Evolutionary conservation across 2,797 vertebrate species (phyloP).

Genomic region (Centroberyx gerrardi): DNA sequence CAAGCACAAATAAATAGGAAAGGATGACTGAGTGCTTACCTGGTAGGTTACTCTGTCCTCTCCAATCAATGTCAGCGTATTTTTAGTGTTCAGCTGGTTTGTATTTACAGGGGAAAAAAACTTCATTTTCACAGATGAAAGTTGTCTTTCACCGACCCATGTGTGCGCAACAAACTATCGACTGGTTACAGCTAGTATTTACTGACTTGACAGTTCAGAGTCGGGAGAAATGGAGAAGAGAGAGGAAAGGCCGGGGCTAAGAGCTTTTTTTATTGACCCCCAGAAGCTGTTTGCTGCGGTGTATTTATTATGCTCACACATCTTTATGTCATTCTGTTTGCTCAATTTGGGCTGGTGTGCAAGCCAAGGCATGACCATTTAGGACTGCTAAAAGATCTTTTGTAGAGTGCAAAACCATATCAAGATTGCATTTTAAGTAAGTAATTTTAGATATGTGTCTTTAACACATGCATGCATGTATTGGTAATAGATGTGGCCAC

Average conservation of each 20-base stretch:
- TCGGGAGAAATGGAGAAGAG: constrained; percentile 39
- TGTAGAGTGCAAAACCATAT: constrained; percentile 10
- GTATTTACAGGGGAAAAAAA: constrained; percentile 33
- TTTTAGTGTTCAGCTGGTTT: constrained; percentile 37
- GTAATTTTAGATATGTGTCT: not conserved
- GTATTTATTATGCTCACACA: constrained; percentile 48
- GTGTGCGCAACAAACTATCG: constrained; percentile 34
- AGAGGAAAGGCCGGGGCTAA: constrained; percentile 41
- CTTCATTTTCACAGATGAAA: constrained; percentile 37
- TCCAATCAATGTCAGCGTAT: constrained; percentile 37
- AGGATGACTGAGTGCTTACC: constrained; percentile 24
- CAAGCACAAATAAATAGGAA: constrained; percentile 15
- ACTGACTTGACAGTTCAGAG: constrained; percentile 53
- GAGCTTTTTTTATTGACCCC: constrained; percentile 60
- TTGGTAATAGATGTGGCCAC: not conserved
- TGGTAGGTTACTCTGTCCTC: constrained; percentile 32
- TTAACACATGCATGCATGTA: not conserved
- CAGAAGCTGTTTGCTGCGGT: constrained; percentile 53
- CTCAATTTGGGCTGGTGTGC: constrained; percentile 17
- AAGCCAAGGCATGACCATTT: constrained; percentile 40
- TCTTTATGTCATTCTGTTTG: constrained; percentile 53
- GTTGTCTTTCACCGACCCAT: constrained; percentile 29
- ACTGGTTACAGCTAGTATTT: constrained; percentile 40
- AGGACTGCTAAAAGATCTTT: constrained; percentile 14
- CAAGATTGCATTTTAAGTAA: not conserved